These are phyloP conservation scores for Carcharodon carcharias DNA, from an alignment of 2,797 vertebrate genomes.

Conservation along the genomic window DNA sequence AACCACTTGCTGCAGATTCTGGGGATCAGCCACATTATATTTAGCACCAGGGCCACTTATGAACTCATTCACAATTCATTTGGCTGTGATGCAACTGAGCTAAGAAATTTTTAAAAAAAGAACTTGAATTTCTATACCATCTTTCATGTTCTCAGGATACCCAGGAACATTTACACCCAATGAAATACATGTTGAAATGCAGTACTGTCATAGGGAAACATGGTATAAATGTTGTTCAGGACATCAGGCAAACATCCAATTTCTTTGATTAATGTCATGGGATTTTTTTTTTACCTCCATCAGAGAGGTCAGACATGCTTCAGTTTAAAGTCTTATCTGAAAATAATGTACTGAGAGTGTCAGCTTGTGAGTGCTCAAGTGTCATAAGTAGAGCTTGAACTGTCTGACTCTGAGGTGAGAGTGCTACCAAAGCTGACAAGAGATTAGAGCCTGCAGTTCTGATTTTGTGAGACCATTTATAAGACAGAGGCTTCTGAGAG, in stretches of 20 bases:
- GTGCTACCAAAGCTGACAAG: neutral
- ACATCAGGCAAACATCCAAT: neutral
- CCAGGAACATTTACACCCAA: neutral
- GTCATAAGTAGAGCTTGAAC: neutral
- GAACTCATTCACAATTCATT: neutral
- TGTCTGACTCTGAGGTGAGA: neutral
- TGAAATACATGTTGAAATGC: neutral
- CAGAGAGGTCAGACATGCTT: neutral
- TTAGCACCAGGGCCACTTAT: neutral
- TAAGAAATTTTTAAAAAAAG: neutral
- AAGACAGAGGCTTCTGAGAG: neutral
- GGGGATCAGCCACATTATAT: neutral
- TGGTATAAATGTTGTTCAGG: neutral
- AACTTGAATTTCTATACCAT: neutral
- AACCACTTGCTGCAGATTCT: neutral
- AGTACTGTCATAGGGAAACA: neutral
- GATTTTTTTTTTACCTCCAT: neutral
- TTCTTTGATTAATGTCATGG: neutral
- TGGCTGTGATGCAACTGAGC: neutral
- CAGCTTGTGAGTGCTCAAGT: neutral
- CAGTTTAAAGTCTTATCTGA: neutral
- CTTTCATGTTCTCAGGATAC: neutral
- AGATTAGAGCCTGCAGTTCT: neutral
- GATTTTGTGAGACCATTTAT: neutral
- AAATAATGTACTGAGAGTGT: neutral